A percentile compares a stretch with the other conserved stretches of the same genome.
phyloP scores from a whole-genome alignment of 2,888 invertebrate species.

The Herminia tarsipennalis region DNA sequence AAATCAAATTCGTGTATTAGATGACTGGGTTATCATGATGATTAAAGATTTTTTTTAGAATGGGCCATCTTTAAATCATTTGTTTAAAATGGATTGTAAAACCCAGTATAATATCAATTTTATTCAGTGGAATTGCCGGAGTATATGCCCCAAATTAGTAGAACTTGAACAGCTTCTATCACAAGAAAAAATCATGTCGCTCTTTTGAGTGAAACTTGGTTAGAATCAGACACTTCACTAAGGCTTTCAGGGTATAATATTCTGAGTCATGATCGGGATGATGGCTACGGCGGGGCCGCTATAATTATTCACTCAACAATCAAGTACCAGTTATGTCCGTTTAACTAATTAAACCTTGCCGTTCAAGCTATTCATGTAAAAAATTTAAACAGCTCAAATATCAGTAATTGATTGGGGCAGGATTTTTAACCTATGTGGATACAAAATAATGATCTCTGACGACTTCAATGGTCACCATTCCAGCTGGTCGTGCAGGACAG shows the following conservation, averaged over 20 bases:
- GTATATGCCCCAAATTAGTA: constrained; percentile 1
- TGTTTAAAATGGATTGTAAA: neutral
- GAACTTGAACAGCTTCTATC: neutral
- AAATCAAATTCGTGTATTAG: neutral
- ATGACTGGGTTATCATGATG: neutral
- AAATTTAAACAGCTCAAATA: neutral
- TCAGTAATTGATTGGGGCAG: constrained; percentile 4
- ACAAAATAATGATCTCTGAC: neutral
- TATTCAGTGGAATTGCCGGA: constrained; percentile 10
- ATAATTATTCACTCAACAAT: neutral
- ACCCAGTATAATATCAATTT: neutral
- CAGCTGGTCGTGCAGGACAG: constrained; percentile 2
- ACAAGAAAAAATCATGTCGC: no score
- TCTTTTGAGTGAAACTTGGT: no score
- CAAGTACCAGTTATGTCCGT: no score
- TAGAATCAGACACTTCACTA: no score
- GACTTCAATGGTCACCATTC: constrained; percentile 6
- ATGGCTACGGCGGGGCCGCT: constrained; percentile 3
- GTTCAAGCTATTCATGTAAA: constrained; percentile 2
- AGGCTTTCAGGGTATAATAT: constrained; percentile 6
- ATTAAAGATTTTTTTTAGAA: neutral
- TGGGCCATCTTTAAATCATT: neutral
- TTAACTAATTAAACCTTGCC: no score
- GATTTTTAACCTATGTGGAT: neutral
- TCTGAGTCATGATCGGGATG: neutral